These are phyloP conservation scores for Parnassius mnemosyne DNA, from an alignment of 2,888 invertebrate species.

Conservation along the genomic window DNA sequence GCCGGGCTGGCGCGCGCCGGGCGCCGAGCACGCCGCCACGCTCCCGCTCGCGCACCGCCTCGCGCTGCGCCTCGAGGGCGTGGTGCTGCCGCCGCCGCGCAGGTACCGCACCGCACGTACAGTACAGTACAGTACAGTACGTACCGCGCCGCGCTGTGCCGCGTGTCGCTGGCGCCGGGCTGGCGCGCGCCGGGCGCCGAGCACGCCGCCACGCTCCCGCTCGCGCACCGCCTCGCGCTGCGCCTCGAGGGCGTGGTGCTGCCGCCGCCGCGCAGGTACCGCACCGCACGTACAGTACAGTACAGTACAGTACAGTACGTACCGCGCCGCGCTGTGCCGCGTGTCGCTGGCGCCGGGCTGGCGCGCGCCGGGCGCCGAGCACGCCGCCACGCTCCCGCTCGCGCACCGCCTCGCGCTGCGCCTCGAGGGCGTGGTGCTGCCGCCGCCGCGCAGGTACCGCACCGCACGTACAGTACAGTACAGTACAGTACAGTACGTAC, in stretches of 20 bases:
- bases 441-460: constrained; percentile 82
- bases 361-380: constrained; percentile 84
- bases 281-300: constrained; percentile 54
- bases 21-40: not conserved
- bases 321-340: constrained; percentile 69
- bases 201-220: constrained; percentile 90
- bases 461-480: constrained; percentile 52
- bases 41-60: too few relatives aligned
- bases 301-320: too few relatives aligned
- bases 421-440: constrained; percentile 95
- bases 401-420: constrained; percentile 94
- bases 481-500: constrained; percentile 83
- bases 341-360: constrained; percentile 65
- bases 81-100: constrained; percentile 73
- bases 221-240: constrained; percentile 91
- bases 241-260: constrained; percentile 96
- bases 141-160: constrained; percentile 67
- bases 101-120: constrained; percentile 86
- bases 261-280: constrained; percentile 84
- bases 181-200: constrained; percentile 83
- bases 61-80: constrained; percentile 83
- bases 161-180: constrained; percentile 66
- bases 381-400: constrained; percentile 90
- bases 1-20: too few relatives aligned
- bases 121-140: too few relatives aligned